A percentile compares a stretch with the other conserved stretches of the same genome.
Conservation (phyloP, 2,888 invertebrate genomes). For the Agonum fuliginosum region DNA sequence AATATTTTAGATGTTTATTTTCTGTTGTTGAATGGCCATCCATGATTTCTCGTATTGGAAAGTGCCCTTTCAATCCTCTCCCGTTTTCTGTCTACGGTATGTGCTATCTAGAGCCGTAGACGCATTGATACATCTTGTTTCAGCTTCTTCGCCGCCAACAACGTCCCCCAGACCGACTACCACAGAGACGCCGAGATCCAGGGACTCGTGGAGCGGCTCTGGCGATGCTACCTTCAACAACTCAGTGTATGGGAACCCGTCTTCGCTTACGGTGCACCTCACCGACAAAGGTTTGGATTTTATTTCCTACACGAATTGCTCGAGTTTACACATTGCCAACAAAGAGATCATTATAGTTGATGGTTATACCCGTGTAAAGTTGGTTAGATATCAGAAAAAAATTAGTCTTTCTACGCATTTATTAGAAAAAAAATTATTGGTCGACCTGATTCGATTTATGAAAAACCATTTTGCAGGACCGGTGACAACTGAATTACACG, state of each 20-base stretch:
- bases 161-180: slow-evolving; percentile 86
- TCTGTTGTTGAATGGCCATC: too few species aligned
- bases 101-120: slow-evolving; percentile 6
- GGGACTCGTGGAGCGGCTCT: slow-evolving; percentile 69
- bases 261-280: slow-evolving; percentile 78
- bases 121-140: slow-evolving; percentile 67
- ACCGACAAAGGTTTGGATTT: slow-evolving; percentile 75
- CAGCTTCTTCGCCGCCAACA: slow-evolving; percentile 88
- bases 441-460: too few species aligned
- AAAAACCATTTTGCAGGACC: too few species aligned
- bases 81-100: background rate
- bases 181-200: slow-evolving; percentile 74
- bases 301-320: background rate
- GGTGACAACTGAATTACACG: too few species aligned
- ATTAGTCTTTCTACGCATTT: too few species aligned
- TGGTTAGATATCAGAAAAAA: too few species aligned
- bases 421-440: too few species aligned
- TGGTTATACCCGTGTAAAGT: too few species aligned
- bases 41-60: too few species aligned
- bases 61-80: too few species aligned
- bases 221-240: slow-evolving; percentile 72
- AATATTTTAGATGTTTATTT: too few species aligned
- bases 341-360: background rate
- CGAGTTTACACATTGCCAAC: background rate
- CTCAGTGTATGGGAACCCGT: slow-evolving; percentile 79